These are phyloP conservation scores for Parauchenoglanis ngamensis DNA, from an alignment of 2,797 vertebrate species.

Conservation along the genomic window DNA sequence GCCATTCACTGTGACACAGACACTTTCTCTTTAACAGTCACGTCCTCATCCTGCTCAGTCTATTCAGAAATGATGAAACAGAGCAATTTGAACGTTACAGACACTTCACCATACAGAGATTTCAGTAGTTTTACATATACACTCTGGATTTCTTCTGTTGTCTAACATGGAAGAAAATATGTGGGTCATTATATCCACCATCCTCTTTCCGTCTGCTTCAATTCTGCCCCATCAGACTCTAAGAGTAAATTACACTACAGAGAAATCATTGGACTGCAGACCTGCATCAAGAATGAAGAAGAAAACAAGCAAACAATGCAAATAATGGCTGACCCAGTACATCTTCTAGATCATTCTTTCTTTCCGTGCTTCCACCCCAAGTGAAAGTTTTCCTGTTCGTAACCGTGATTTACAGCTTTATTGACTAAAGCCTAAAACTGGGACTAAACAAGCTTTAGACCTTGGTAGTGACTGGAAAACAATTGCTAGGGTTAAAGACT, in stretches of 20 bases:
- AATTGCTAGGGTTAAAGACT: background rate
- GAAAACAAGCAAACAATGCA: background rate
- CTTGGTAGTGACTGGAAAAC: background rate
- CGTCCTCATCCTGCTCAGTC: background rate
- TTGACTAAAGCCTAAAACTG: background rate
- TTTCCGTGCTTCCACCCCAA: background rate
- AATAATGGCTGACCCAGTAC: background rate
- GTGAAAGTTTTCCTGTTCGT: background rate
- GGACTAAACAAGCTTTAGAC: slow-evolving; percentile 1
- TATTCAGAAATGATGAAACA: background rate
- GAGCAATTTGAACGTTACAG: background rate
- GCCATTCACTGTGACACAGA: background rate
- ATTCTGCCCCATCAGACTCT: background rate
- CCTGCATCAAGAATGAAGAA: slow-evolving; percentile 2
- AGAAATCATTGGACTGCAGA: slow-evolving; percentile 5
- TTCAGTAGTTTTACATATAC: background rate
- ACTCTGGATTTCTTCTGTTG: slow-evolving; percentile 1
- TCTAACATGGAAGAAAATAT: background rate
- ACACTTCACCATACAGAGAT: background rate
- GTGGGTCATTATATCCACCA: background rate
- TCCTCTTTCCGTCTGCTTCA: slow-evolving; percentile 1
- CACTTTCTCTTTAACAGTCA: background rate
- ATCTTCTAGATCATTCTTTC: background rate
- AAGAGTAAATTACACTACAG: background rate
- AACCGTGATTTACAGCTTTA: background rate